A percentile compares a stretch with the other conserved stretches of the same genome.
Evolutionary conservation across 2,888 invertebrate species (phyloP).

Genomic region (Pammene fasciana): DNA sequence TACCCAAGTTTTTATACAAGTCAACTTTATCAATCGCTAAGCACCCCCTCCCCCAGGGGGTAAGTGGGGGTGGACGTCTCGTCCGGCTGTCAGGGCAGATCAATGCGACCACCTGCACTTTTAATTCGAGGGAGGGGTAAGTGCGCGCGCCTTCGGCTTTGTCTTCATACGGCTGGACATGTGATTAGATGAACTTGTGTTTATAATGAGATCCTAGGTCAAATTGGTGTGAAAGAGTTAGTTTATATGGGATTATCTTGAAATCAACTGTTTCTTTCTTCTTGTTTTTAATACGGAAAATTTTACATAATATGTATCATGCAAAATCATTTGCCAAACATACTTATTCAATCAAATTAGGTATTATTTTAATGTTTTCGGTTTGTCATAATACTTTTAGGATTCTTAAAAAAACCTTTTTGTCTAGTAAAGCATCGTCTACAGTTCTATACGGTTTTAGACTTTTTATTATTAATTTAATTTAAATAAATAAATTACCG

Average conservation of each 20-base stretch:
- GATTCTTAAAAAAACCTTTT: not conserved
- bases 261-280: no score
- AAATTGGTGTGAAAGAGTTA: not conserved
- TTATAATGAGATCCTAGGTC: not conserved
- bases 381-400: not conserved
- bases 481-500: no score
- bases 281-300: no score
- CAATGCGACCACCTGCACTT: slow-evolving; percentile 41
- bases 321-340: no score
- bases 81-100: slow-evolving; percentile 41
- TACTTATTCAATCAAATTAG: no score
- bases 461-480: no score
- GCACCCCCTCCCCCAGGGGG: slow-evolving; percentile 25
- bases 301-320: no score
- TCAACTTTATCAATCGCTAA: slow-evolving; percentile 41
- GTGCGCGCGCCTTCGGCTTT: slow-evolving; percentile 38
- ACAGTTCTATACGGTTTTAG: no score
- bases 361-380: no score
- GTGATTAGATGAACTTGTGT: slow-evolving; percentile 19
- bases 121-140: slow-evolving; percentile 37
- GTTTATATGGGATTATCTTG: not conserved
- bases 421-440: not conserved
- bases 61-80: slow-evolving; percentile 16
- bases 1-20: slow-evolving; percentile 24
- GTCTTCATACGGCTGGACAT: slow-evolving; percentile 20